phyloP scores from a whole-genome alignment of 2,888 invertebrate genomes.

The Pyrochroa serraticornis region DNA sequence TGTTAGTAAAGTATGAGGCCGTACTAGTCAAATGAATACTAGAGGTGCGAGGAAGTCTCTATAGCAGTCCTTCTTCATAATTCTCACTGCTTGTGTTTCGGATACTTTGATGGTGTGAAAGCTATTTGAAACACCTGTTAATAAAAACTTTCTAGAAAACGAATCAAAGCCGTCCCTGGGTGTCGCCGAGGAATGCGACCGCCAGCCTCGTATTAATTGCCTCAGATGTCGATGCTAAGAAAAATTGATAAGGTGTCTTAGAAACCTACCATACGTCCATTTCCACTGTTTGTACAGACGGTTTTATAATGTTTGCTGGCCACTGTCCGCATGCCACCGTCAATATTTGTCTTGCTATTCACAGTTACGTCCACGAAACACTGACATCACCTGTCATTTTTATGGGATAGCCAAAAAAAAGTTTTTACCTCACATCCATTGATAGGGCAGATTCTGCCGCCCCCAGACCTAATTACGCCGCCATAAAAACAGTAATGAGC shows the following conservation, averaged over 20 bases:
- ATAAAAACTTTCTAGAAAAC: too few species aligned
- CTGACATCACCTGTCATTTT: constrained; percentile 41
- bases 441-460: too few species aligned
- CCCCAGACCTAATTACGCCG: constrained; percentile 13
- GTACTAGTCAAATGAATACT: too few species aligned
- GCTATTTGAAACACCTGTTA: too few species aligned
- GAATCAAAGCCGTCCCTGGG: constrained; percentile 3
- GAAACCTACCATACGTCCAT: constrained; percentile 19
- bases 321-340: constrained; percentile 44
- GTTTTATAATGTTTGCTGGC: constrained; percentile 45
- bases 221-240: constrained; percentile 9
- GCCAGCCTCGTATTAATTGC: constrained; percentile 18
- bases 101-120: too few species aligned
- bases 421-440: too few species aligned
- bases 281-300: constrained; percentile 42
- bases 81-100: too few species aligned
- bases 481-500: constrained; percentile 18
- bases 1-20: too few species aligned
- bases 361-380: constrained; percentile 40
- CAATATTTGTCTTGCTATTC: constrained; percentile 47
- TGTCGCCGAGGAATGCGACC: constrained; percentile 10
- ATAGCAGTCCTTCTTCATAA: too few species aligned
- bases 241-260: constrained; percentile 19
- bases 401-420: constrained; percentile 10
- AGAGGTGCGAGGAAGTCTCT: too few species aligned